Base-by-base conservation (phyloP, 2,888 invertebrate genomes). In the Candidula unifasciata region DNA sequence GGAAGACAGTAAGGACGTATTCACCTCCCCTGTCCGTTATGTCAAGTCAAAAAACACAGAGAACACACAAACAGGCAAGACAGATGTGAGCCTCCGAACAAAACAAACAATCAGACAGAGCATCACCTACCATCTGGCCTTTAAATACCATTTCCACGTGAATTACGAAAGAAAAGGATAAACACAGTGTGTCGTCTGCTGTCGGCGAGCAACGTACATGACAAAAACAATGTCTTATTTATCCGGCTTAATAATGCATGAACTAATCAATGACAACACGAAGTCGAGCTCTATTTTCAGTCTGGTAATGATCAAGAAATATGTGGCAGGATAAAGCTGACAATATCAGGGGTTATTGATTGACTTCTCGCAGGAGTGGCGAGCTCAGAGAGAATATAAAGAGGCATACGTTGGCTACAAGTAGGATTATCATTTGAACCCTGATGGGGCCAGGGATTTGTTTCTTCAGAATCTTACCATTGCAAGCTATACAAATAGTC, bases 331-430 rank as follows among this genome's bases (percentile, higher is more conserved):
- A 52, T 27, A n/a, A 52, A 74, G 52, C 52, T 74, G 52, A 52
- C 73, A 74, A 52, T 74, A 52, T 74, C 73, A 27, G 52, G 44
- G 52, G 27, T 27, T 74, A 74, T 74, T 52, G 73, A 74, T 74
- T 52, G 52, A 8, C 2, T 13, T 52, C 73, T 74, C 37, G 24
- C 10, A 74, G 73, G 52, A 52, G 27, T 6, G 44, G 13, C 8
- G 44, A 13, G 44, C 13, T 10, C 13, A 44, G 13, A 13, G 13
- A 44, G 13, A 13, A 44, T 13, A 44, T 10, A 6, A 44, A 44
- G 8, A 44, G 44, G 44, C 44, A 44, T 44, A 44, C 8, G 44
- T 44, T 44, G 1, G 44, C 44, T 44, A 44, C 44, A 44, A 44
- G 0, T 44, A 13, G 6, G 44, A 44, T 44, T 6, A 10, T 44